Evolutionary conservation across 2,888 invertebrate genomes (phyloP), one percentile per base, ranked within the genome.

Genomic region (Diachrysia chrysitis): DNA sequence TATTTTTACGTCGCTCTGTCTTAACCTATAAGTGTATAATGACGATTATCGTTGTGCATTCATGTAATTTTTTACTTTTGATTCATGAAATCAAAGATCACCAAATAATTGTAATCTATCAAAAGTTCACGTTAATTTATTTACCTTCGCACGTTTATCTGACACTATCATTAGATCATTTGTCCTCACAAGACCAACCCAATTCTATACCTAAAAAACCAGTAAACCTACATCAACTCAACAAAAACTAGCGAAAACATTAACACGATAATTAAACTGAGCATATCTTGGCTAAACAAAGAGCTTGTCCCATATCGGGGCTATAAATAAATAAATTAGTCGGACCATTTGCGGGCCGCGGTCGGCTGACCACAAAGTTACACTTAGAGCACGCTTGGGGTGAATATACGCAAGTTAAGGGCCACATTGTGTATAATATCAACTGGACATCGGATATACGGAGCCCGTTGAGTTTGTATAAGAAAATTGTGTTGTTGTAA

Each of bases 281-380:
- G 56, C 66, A 81, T 72, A 74, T 69, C 61, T 76, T 71, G 58
- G n/a, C 51, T 19, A 17, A 69, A 71, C 68, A 75, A 77, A 73
- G 69, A 69, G 70, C 63, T 61, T 64, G 67, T 59, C 67, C 66
- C 57, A 72, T 70, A 71, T 78, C 70, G 58, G 37, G 46, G 74
- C 74, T 78, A 86, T 88, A 89, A 88, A 90, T 91, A 90, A 89
- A 89, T 90, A 90, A 89, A 76, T 74, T 79, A 76, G 81, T 73
- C 80, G 83, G 73, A 53, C 87, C 88, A 88, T 91, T 91, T 87
- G 82, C 79, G 78, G 79, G 74, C 72, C 78, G 58, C 83, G 84
- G 72, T 84, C 65, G 81, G 84, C 67, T 83, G 85, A 83, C 87
- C 87, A 76, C 85, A 79, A 83, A 86, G 70, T 78, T 76, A 78